Evolutionary conservation across 1,140 invertebrate genomes (phyloP), one percentile per base, ranked within the genome.

Genomic region (Drosophila nasuta): DNA sequence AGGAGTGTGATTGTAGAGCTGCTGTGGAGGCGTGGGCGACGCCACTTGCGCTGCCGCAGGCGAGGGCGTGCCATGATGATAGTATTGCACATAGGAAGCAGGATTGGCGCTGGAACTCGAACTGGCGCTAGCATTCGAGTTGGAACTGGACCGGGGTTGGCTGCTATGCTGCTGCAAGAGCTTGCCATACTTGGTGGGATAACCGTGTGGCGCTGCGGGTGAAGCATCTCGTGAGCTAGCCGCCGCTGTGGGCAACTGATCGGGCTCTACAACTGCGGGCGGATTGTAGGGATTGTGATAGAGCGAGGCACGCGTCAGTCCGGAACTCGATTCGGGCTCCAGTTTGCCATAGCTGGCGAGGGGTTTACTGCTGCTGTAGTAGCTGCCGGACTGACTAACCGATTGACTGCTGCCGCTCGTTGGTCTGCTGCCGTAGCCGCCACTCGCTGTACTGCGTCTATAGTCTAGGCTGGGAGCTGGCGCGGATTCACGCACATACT

Each of bases 261-360:
- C 35, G 60, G 35, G 7, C 7, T 38, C 35, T 3, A 38, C n/a
- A 17, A 13, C 56, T 11, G 49, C 51, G n/a, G 48, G 64, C 67
- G 7, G 48, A 72, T 79, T 90, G 48, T 90, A 91, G 1, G 90
- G 90, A 77, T 91, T 91, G 30, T 85, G 73, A 71, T 91, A 91
- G 1, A 91, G 78, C 54, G 85, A 89, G 35, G 86, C 68, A 48
- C 81, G 60, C 1, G 75, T 70, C 8, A 87, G 46, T 1, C 73
- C 69, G 3, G 72, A 48, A 35, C 28, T 54, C 49, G 82, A 46
- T 8, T 88, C 83, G 1, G 85, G 41, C 20, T 25, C 20, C 20
- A 88, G 8, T 25, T 82, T 87, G 28, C 65, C 76, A 41, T 79
- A 79, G 48, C 59, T 1, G 1, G 59, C 11, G 1, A 25, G 20